Base-by-base conservation (phyloP, 2,888 invertebrate species). In the Andrena marginata region DNA sequence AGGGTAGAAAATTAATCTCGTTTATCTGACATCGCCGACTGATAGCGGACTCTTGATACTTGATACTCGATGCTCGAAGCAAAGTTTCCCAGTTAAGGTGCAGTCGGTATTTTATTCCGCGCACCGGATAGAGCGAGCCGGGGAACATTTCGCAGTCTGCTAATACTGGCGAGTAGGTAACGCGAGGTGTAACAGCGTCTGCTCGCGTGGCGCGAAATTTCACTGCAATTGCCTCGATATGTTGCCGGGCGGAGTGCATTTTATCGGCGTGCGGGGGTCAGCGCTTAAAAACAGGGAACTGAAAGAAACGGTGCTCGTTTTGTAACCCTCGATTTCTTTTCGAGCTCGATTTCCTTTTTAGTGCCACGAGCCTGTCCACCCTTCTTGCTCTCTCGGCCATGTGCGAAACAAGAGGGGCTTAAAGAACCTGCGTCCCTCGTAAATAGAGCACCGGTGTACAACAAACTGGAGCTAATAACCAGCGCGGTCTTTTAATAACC, bases 201-300 rank as follows among this genome's bases (percentile, higher is more conserved):
- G 79, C 64, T 68, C 73, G 3, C 59, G 64, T 73, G 59, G 78
- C 48, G 73, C 51, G 73, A 79, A 81, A 73, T 79, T 81, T 64
- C 73, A 69, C 81, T 73, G 81, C 70, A 79, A 79, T 81, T 70
- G 69, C 79, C 64, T 54, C 79, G 7, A 81, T 81, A 81, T 70
- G 79, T 79, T 70, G 81, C 73, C 29, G 33, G 42, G 31, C 35
- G 26, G 81, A 73, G 79, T 81, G 81, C 81, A 78, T 81, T 81
- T 74, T 74, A 81, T 65, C 60, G 60, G 42, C 69, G 64, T 20
- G 67, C 59, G 63, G 31, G 59, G 69, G 49, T 79, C 77, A 77
- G 72, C 72, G 67, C 49, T 77, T 79, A 73, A 65, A 81, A 79
- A 80, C 72, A 80, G 54, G 62, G 16, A 72, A 29, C 63, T 23